These are phyloP conservation scores for Oligia latruncula DNA, from an alignment of 2,888 invertebrate species.

Conservation along the genomic window DNA sequence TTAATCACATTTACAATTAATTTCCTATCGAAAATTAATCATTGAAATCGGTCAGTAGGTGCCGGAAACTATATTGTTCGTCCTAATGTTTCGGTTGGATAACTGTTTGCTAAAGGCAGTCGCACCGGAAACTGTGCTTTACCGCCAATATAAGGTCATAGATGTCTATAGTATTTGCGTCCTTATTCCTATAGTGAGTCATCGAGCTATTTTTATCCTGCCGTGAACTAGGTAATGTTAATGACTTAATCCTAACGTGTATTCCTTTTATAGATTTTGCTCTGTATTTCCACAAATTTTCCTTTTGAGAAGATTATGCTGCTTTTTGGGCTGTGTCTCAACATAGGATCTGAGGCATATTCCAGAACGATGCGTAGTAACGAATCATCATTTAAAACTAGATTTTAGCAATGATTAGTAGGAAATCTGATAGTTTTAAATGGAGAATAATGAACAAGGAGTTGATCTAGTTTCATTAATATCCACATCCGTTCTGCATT, in stretches of 20 bases:
- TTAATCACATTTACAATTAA: constrained; percentile 25
- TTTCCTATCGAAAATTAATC: constrained; percentile 36
- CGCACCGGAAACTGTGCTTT: constrained; percentile 28
- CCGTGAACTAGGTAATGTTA: constrained; percentile 10
- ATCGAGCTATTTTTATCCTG: constrained; percentile 31
- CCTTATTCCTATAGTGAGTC: constrained; percentile 30
- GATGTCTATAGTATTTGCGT: constrained; percentile 26
- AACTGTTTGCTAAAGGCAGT: constrained; percentile 7
- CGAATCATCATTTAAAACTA: constrained; percentile 3
- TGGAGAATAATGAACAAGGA: constrained; percentile 8
- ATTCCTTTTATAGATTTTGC: neutral
- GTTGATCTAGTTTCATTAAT: constrained; percentile 14
- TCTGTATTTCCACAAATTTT: neutral
- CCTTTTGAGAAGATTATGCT: no score
- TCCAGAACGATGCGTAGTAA: constrained; percentile 4
- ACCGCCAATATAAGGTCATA: constrained; percentile 13
- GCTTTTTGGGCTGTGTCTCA: neutral
- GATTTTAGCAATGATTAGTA: constrained; percentile 21
- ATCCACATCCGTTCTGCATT: constrained; percentile 16
- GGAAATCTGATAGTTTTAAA: constrained; percentile 13
- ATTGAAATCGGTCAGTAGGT: constrained; percentile 46
- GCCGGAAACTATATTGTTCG: constrained; percentile 9
- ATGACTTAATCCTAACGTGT: constrained; percentile 16
- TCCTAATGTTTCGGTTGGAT: constrained; percentile 3
- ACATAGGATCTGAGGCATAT: neutral